Evolutionary conservation across 1,140 invertebrate species (phyloP).

Genomic region (Dinothrombium tinctorium): DNA sequence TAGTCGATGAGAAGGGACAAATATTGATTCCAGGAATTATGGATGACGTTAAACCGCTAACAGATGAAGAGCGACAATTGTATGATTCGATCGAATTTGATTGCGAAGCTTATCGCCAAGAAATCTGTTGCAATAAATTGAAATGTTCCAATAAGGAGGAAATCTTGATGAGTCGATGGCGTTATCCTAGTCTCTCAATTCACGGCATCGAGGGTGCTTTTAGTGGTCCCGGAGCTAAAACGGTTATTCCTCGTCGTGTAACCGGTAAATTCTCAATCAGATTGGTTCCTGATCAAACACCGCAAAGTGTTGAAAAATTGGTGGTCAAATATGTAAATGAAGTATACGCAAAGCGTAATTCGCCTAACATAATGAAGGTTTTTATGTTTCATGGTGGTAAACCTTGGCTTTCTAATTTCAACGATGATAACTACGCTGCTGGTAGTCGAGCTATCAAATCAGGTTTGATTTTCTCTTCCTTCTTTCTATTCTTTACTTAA

Average conservation of each 20-base stretch:
- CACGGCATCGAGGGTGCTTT: slow-evolving; percentile 16
- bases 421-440: too few species aligned
- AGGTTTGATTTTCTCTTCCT: too few species aligned
- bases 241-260: slow-evolving; percentile 27
- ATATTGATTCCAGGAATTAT: slow-evolving; percentile 56
- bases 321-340: slow-evolving; percentile 17
- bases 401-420: too few species aligned
- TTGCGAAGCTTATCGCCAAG: slow-evolving; percentile 19
- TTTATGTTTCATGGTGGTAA: too few species aligned
- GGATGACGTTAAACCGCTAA: slow-evolving; percentile 46
- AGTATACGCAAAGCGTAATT: slow-evolving; percentile 17
- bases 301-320: slow-evolving; percentile 11
- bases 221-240: slow-evolving; percentile 21
- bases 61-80: slow-evolving; percentile 42
- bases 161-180: slow-evolving; percentile 69
- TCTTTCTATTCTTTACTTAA: too few species aligned
- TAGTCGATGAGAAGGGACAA: slow-evolving; percentile 63
- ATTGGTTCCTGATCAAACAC: slow-evolving; percentile 24
- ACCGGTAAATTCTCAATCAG: slow-evolving; percentile 28
- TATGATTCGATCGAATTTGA: slow-evolving; percentile 81
- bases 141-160: slow-evolving; percentile 20
- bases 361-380: too few species aligned
- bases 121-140: slow-evolving; percentile 30
- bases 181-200: slow-evolving; percentile 62
- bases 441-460: too few species aligned